Evolutionary conservation across 1,140 invertebrate genomes (phyloP).

Genomic region (Dendrolimus punctatus): DNA sequence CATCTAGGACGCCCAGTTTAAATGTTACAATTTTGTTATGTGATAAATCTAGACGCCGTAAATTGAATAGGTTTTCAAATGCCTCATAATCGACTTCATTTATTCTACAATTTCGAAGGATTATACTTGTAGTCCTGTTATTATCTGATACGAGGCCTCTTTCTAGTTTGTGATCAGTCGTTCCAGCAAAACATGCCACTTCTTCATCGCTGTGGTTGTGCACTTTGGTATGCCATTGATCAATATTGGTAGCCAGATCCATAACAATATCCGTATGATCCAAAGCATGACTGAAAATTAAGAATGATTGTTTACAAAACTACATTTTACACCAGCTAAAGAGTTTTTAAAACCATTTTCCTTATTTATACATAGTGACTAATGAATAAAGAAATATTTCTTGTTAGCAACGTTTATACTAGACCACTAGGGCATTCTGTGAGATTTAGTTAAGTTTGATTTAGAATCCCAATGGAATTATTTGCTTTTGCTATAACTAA

Average conservation of each 20-base stretch:
- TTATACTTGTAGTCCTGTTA: conserved; percentile 7
- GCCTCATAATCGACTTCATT: conserved; percentile 31
- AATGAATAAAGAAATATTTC: too few species aligned
- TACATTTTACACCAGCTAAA: too few species aligned
- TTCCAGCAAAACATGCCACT: conserved; percentile 9
- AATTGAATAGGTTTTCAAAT: conserved; percentile 19
- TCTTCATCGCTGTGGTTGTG: not conserved
- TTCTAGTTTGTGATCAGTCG: conserved; percentile 9
- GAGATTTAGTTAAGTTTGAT: too few species aligned
- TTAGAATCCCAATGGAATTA: too few species aligned
- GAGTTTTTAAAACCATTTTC: too few species aligned
- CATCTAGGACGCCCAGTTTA: conserved; percentile 36
- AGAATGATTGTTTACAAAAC: too few species aligned
- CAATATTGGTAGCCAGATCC: conserved; percentile 1
- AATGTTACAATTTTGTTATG: conserved; percentile 36
- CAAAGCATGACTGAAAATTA: too few species aligned
- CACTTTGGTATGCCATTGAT: conserved; percentile 8
- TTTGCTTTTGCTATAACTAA: too few species aligned
- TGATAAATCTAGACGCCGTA: conserved; percentile 35
- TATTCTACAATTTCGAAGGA: conserved; percentile 34
- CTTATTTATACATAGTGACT: too few species aligned
- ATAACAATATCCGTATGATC: not conserved
- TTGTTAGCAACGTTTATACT: too few species aligned
- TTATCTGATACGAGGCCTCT: conserved; percentile 19
- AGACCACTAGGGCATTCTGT: too few species aligned